Percentiles rank a stretch among this genome's conserved stretches.
These are phyloP conservation scores for Ophraella communa DNA, from an alignment of 2,888 invertebrate genomes.

Conservation along the genomic window DNA sequence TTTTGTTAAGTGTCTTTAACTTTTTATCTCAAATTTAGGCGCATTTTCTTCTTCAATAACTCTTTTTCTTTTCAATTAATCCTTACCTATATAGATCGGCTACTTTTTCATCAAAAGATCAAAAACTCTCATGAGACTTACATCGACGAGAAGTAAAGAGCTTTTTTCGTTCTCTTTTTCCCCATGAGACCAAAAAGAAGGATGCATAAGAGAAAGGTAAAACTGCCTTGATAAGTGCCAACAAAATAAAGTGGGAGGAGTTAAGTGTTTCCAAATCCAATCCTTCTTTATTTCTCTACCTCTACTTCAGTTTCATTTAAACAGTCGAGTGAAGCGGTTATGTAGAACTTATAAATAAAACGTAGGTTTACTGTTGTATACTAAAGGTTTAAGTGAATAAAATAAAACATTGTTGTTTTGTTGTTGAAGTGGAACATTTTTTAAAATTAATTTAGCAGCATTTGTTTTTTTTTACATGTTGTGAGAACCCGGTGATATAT, in stretches of 20 bases:
- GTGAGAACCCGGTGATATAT: background rate
- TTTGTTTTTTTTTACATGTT: no score
- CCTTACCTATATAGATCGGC: slow-evolving; percentile 15
- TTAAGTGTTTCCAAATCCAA: slow-evolving; percentile 50
- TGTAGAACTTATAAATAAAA: background rate
- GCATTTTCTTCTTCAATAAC: background rate
- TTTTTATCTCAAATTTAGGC: background rate
- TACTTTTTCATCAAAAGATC: slow-evolving; percentile 31
- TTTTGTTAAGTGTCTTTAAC: background rate
- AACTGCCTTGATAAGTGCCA: slow-evolving; percentile 54
- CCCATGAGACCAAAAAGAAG: slow-evolving; percentile 46
- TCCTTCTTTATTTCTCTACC: slow-evolving; percentile 51
- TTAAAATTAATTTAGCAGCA: background rate
- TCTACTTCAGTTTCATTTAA: slow-evolving; percentile 53
- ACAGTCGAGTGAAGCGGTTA: slow-evolving; percentile 37
- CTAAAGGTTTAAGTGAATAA: no score
- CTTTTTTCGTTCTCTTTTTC: slow-evolving; percentile 49
- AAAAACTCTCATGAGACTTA: slow-evolving; percentile 48
- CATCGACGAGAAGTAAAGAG: slow-evolving; percentile 52
- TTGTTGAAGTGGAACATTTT: background rate
- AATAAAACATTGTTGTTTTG: background rate
- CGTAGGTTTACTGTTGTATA: background rate
- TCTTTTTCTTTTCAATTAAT: slow-evolving; percentile 20
- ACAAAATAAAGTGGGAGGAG: slow-evolving; percentile 57
- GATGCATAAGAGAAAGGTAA: slow-evolving; percentile 49